Evolutionary conservation across 2,888 invertebrate genomes (phyloP).

Genomic region (Epinotia bilunana): DNA sequence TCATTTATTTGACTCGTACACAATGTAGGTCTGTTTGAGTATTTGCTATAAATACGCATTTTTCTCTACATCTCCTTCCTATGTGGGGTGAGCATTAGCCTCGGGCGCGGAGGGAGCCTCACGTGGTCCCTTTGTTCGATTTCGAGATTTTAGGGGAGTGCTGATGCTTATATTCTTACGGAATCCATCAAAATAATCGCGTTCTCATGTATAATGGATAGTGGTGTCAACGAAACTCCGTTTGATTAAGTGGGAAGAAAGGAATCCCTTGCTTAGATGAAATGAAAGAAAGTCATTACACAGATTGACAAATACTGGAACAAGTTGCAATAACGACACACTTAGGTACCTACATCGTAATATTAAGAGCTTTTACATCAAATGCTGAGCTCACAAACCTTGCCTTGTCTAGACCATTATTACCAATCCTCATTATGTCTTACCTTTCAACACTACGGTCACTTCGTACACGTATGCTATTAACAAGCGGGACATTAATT

Average conservation of each 20-base stretch:
- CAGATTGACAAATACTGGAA: conserved; percentile 8
- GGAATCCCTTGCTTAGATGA: conserved; percentile 43
- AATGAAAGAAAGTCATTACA: conserved; percentile 20
- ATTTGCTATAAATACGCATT: conserved; percentile 85
- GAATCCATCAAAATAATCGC: conserved; percentile 83
- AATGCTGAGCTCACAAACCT: conserved; percentile 4
- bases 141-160: conserved; percentile 82
- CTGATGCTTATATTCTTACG: conserved; percentile 79
- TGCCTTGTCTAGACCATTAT: conserved; percentile 18
- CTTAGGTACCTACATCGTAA: background rate
- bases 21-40: conserved; percentile 85
- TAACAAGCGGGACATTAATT: conserved; percentile 39
- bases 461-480: conserved; percentile 30
- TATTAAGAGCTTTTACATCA: background rate
- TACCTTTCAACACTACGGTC: conserved; percentile 39
- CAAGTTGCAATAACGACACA: background rate
- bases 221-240: conserved; percentile 72
- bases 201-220: conserved; percentile 78
- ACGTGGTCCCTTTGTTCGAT: conserved; percentile 82
- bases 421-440: conserved; percentile 31
- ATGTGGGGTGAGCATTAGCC: conserved; percentile 82
- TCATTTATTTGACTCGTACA: conserved; percentile 85
- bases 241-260: conserved; percentile 68
- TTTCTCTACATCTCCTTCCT: conserved; percentile 83
- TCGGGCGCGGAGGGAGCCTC: conserved; percentile 77